Percentiles rank a stretch among this genome's conserved stretches.
These are phyloP conservation scores for Vicugna pacos DNA, from an alignment of 2,113 vertebrate genomes.

Conservation along the genomic window DNA sequence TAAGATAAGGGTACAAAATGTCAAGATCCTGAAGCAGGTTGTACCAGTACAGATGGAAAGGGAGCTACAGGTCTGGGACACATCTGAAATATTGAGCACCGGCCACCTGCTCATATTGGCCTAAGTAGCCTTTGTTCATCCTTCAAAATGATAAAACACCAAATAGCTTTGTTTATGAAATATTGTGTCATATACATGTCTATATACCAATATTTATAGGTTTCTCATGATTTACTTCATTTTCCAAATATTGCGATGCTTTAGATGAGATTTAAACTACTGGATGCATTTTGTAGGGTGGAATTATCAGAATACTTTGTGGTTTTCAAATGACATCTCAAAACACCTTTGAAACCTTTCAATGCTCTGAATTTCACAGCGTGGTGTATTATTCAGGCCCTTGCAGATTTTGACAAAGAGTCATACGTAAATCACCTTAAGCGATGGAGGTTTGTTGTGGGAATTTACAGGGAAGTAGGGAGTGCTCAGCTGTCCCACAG, in stretches of 20 bases:
- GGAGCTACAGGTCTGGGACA: not conserved
- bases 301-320: not conserved
- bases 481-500: not conserved
- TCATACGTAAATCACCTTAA: not conserved
- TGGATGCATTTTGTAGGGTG: not conserved
- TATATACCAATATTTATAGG: not conserved
- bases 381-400: not conserved
- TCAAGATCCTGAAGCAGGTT: not conserved
- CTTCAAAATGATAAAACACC: not conserved
- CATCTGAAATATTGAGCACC: not conserved
- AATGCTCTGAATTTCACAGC: not conserved
- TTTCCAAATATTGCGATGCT: conserved; percentile 26
- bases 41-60: not conserved
- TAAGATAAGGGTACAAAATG: not conserved
- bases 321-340: not conserved
- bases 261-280: not conserved
- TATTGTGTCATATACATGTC: not conserved
- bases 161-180: not conserved
- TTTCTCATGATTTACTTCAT: not conserved
- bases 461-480: not conserved
- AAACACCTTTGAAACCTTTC: conserved; percentile 7
- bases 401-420: not conserved
- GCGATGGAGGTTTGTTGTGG: not conserved
- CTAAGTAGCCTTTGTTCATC: not conserved
- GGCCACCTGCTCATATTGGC: not conserved